Conservation (phyloP, 2,888 invertebrate species). For the Coremacera marginata region DNA sequence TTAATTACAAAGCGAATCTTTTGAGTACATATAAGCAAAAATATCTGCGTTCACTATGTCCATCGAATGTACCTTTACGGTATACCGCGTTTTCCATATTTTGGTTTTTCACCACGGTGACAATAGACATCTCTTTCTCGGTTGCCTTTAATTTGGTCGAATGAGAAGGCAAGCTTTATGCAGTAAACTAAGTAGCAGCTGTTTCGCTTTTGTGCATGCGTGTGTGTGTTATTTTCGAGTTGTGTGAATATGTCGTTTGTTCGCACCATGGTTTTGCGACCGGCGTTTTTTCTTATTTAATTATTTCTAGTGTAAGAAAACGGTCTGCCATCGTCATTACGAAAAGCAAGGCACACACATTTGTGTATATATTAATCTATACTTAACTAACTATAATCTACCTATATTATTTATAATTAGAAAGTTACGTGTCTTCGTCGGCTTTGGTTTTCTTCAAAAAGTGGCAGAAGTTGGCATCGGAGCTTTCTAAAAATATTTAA, state of each 20-base stretch:
- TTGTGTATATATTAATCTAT: slow-evolving; percentile 1
- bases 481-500: slow-evolving; percentile 31
- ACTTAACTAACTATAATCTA: slow-evolving; percentile 25
- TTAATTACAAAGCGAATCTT: too few relatives aligned
- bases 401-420: slow-evolving; percentile 54
- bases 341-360: slow-evolving; percentile 20
- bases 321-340: slow-evolving; percentile 39
- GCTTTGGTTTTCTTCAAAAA: slow-evolving; percentile 57
- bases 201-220: slow-evolving; percentile 46
- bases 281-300: slow-evolving; percentile 54
- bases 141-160: background rate
- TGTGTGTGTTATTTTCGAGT: slow-evolving; percentile 36
- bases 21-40: too few relatives aligned
- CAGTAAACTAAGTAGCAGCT: background rate
- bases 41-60: too few relatives aligned
- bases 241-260: background rate
- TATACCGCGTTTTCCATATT: background rate
- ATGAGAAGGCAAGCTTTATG: background rate
- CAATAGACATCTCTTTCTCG: background rate
- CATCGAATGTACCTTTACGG: background rate
- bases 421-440: slow-evolving; percentile 68
- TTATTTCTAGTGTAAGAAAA: slow-evolving; percentile 28
- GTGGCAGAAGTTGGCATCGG: slow-evolving; percentile 20
- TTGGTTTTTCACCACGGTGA: background rate
- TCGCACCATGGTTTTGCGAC: slow-evolving; percentile 50